Base-by-base conservation (phyloP, 2,888 invertebrate species). In the Spialia ferax region DNA sequence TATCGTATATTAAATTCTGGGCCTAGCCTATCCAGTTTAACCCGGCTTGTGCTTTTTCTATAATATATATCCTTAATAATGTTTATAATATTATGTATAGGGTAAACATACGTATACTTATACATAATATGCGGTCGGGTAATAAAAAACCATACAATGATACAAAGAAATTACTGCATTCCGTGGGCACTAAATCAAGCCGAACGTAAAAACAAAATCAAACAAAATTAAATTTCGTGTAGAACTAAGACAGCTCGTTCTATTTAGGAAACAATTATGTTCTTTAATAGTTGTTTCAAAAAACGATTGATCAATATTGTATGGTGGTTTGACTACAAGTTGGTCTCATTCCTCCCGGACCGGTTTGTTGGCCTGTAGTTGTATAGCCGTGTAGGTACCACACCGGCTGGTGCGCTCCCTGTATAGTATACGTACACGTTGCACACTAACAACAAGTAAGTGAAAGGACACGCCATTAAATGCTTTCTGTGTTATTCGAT, bases 391-490 rank as follows among this genome's bases (percentile, higher is more conserved):
- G 82, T 79, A n/a, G n/a, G n/a, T n/a, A 74, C 82, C 82, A 81
- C 87, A 87, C 90, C 89, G 89, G 89, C 91, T 88, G 89, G 77
- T 76, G 76, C 68, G 76, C 79, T 82, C 85, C 86, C 88, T 84
- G 75, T 84, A 85, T 35, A 86, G 78, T 80, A 81, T 82, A 77
- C 84, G 82, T 77, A 77, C 73, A 69, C 74, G 75, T 75, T 75
- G 73, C 77, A 79, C 78, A 79, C 77, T 79, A 80, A 77, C 83
- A 85, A 84, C 82, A 79, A 81, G 75, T 81, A 88, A 93, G 93
- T 93, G 93, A 93, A 93, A 93, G 93, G 93, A 93, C 89, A 91
- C 78, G 83, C 81, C 81, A 82, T 85, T 91, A 88, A 90, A 91
- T 90, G 87, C 88, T 90, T 87, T 87, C 83, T 84, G 87, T 84